A percentile compares a stretch with the other conserved stretches of the same genome.
phyloP scores from a whole-genome alignment of 2,797 vertebrate genomes.

The Neopelma chrysocephalum region DNA sequence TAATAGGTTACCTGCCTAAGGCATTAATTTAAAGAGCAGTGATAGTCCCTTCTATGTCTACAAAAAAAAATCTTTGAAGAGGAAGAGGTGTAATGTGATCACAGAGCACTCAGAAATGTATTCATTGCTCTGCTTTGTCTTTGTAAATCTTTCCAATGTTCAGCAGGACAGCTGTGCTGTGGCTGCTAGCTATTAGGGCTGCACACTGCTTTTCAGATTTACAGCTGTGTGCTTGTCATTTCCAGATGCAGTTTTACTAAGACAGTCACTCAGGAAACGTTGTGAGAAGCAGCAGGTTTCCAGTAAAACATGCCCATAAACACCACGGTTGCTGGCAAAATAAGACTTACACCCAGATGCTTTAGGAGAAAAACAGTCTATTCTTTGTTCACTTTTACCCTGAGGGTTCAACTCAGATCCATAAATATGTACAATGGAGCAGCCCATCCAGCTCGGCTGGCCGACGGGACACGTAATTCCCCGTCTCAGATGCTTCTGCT shows the following conservation, averaged over 20 bases:
- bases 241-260: constrained; percentile 82
- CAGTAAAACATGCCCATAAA: constrained; percentile 83
- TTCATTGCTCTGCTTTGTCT: constrained; percentile 65
- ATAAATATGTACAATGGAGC: constrained; percentile 44
- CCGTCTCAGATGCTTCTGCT: not conserved
- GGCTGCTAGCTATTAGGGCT: constrained; percentile 78
- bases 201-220: constrained; percentile 76
- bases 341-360: constrained; percentile 76
- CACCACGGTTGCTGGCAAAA: constrained; percentile 78
- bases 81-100: constrained; percentile 6
- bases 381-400: constrained; percentile 73
- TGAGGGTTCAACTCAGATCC: constrained; percentile 57
- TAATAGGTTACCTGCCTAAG: not conserved
- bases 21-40: not conserved
- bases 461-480: not conserved
- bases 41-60: not conserved
- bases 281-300: constrained; percentile 81
- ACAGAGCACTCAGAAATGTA: not conserved
- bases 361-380: constrained; percentile 68
- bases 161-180: constrained; percentile 59
- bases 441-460: not conserved
- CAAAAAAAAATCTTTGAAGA: not conserved
- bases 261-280: constrained; percentile 78
- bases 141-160: constrained; percentile 71
- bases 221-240: constrained; percentile 78